These are phyloP conservation scores for Sylvilagus floridanus DNA, from an alignment of 2,797 vertebrate species.

Conservation along the genomic window DNA sequence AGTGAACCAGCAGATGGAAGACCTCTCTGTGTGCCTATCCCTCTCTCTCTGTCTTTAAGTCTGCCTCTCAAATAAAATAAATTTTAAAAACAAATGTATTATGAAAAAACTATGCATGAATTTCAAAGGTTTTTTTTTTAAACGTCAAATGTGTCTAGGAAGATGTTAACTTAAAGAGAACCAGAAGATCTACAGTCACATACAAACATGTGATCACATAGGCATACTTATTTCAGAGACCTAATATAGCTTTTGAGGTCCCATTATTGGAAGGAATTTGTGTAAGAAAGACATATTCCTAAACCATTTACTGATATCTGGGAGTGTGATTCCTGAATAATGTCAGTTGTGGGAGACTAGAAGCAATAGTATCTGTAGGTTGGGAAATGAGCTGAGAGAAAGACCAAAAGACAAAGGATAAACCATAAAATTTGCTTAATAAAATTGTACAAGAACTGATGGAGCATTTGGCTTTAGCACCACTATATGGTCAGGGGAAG, in stretches of 20 bases:
- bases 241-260: background rate
- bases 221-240: background rate
- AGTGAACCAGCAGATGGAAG: too few species aligned
- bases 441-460: background rate
- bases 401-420: background rate
- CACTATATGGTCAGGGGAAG: rapidly evolving
- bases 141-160: background rate
- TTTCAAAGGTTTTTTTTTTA: background rate
- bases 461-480: background rate
- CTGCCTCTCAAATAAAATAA: too few species aligned
- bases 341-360: background rate
- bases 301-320: background rate
- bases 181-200: background rate
- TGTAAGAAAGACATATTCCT: background rate
- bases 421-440: background rate
- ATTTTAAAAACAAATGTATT: too few species aligned
- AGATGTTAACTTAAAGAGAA: background rate
- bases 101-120: too few species aligned
- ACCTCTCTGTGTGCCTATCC: too few species aligned
- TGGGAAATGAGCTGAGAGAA: background rate
- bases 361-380: background rate
- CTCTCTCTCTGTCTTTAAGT: too few species aligned
- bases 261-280: background rate
- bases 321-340: background rate
- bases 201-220: too few species aligned